A percentile compares a stretch with the other conserved stretches of the same genome.
Evolutionary conservation across 2,888 invertebrate species (phyloP).

Genomic region (Oligia strigilis): DNA sequence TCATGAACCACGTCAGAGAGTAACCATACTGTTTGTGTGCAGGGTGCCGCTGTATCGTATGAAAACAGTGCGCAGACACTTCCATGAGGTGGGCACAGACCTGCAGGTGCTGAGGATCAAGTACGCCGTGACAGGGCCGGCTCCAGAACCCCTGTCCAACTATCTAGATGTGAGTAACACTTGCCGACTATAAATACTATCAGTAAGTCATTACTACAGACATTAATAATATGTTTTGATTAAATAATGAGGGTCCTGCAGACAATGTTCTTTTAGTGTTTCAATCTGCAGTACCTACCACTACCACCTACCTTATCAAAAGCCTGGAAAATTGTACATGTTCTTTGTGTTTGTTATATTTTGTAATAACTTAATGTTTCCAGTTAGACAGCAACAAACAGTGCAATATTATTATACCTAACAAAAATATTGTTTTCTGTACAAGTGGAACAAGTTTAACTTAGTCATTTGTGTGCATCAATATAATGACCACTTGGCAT

Average conservation of each 20-base stretch:
- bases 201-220: neutral
- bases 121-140: conserved; percentile 89
- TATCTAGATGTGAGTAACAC: conserved; percentile 95
- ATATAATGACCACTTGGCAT: neutral
- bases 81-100: conserved; percentile 95
- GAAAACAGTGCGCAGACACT: conserved; percentile 92
- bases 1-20: neutral
- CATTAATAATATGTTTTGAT: neutral
- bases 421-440: neutral
- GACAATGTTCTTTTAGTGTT: neutral
- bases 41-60: conserved; percentile 95
- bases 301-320: too few species aligned
- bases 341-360: too few species aligned
- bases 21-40: conserved; percentile 2
- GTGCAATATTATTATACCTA: neutral
- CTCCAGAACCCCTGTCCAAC: conserved; percentile 97
- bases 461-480: neutral
- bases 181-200: neutral
- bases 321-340: too few species aligned
- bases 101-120: conserved; percentile 92
- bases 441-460: neutral
- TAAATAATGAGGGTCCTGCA: neutral
- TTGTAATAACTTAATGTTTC: too few species aligned
- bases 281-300: neutral
- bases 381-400: neutral